These are phyloP conservation scores for Pipistrellus pygmaeus DNA, from an alignment of 2,797 vertebrate genomes.

Conservation along the genomic window DNA sequence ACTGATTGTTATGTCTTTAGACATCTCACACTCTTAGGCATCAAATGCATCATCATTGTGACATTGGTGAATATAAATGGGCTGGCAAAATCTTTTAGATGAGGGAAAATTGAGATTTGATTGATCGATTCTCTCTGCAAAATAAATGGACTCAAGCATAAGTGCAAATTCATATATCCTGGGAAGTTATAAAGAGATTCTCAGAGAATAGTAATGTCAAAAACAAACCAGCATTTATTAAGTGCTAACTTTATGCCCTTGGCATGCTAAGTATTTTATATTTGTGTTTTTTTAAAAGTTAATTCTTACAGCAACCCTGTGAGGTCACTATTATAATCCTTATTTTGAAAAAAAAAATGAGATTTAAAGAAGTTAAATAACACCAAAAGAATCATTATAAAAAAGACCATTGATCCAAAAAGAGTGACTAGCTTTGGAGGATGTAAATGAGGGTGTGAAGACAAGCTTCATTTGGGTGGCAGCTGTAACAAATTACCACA, in stretches of 20 bases:
- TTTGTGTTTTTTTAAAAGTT: constrained; percentile 6
- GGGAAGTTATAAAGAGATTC: constrained; percentile 61
- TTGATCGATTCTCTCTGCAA: constrained; percentile 64
- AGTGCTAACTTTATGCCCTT: constrained; percentile 10
- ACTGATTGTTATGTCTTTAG: constrained; percentile 61
- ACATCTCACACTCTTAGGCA: constrained; percentile 66
- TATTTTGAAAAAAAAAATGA: constrained; percentile 6
- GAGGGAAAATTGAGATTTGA: constrained; percentile 78
- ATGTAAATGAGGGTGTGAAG: not conserved
- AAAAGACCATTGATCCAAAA: not conserved
- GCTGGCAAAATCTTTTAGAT: constrained; percentile 71
- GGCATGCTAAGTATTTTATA: not conserved
- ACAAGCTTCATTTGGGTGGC: not conserved
- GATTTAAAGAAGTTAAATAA: not conserved
- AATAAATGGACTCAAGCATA: constrained; percentile 66
- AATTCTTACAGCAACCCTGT: constrained; percentile 5
- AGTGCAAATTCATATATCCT: constrained; percentile 69
- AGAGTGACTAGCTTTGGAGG: not conserved
- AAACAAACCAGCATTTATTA: constrained; percentile 61
- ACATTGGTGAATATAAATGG: constrained; percentile 76
- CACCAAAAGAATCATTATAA: not conserved
- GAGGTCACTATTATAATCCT: not conserved
- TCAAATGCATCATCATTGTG: constrained; percentile 73
- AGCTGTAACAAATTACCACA: not conserved
- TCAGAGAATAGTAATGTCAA: constrained; percentile 45